phyloP scores from a whole-genome alignment of 2,797 vertebrate species.

The Etheostoma perlongum region DNA sequence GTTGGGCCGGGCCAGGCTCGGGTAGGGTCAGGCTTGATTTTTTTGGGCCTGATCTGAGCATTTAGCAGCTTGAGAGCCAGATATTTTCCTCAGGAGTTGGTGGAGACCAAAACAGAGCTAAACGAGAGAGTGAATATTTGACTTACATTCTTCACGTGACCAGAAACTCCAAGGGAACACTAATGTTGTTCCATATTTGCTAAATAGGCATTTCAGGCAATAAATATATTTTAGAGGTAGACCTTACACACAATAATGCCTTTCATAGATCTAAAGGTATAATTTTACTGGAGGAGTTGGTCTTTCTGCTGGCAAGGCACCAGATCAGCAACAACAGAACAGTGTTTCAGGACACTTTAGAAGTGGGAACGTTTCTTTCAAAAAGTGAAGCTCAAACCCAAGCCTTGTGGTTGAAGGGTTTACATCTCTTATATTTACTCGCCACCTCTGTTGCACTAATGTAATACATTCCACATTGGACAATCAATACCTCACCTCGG shows the following conservation, averaged over 20 bases:
- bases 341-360: background rate
- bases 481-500: background rate
- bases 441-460: background rate
- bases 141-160: no score
- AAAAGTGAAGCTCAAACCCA: background rate
- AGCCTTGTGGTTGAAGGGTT: background rate
- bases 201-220: background rate
- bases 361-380: background rate
- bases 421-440: background rate
- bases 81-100: no score
- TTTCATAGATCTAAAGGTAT: background rate
- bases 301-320: background rate
- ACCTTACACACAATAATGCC: background rate
- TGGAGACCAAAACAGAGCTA: no score
- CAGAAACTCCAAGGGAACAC: background rate
- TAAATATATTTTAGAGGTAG: background rate
- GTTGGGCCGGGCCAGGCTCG: no score
- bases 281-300: background rate
- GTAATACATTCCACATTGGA: background rate
- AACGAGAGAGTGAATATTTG: no score
- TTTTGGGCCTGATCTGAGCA: no score
- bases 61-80: no score
- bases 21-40: no score
- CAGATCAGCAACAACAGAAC: slow-evolving; percentile 6
- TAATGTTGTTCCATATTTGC: background rate